Base-by-base conservation (phyloP, 2,888 invertebrate genomes). In the Cheilosia scutellata region DNA sequence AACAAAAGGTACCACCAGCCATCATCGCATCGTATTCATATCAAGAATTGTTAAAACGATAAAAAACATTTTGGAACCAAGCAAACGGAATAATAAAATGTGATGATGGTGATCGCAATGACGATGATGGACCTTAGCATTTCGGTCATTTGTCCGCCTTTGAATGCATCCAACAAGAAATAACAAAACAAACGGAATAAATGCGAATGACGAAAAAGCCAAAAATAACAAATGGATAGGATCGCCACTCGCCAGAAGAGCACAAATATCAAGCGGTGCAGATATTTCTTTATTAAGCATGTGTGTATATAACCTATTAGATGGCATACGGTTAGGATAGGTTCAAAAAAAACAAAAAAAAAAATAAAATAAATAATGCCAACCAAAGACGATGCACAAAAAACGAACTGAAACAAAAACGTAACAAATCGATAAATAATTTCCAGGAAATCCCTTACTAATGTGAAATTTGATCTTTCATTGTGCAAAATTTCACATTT, bases 201-300 rank as follows among this genome's bases (percentile, higher is more conserved):
- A 74, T 74, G 58, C 70, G 79, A 74, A 66, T 58, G 77, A 40
- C 68, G 65, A 75, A 47, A 75, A 49, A 62, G 75, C 68, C 66
- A 74, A 11, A 37, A 51, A 37, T 53, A 57, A 87, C 88, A 89
- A 89, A 87, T 86, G 84, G 87, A 88, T 88, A 20, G 2, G 47
- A 47, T 16, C 42, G n/a, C 78, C 57, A 88, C 78, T 31, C 57
- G 53, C 16, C 63, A 76, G 20, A 49, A 62, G 33, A 49, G 63
- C 53, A 72, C 62, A 63, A 51, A 76, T 40, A 78, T 66, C 33
- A 60, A 51, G 57, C 57, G 57, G 71, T 63, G 53, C 53, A 51
- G 53, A 70, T 70, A 20, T 40, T 82, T 65, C 25, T 72, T 16
- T 42, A 57, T 16, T 42, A 57, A 49, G 72, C 49, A 20, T 20